Base-by-base conservation (phyloP, 2,888 invertebrate genomes). In the Callyntrura sp. region DNA sequence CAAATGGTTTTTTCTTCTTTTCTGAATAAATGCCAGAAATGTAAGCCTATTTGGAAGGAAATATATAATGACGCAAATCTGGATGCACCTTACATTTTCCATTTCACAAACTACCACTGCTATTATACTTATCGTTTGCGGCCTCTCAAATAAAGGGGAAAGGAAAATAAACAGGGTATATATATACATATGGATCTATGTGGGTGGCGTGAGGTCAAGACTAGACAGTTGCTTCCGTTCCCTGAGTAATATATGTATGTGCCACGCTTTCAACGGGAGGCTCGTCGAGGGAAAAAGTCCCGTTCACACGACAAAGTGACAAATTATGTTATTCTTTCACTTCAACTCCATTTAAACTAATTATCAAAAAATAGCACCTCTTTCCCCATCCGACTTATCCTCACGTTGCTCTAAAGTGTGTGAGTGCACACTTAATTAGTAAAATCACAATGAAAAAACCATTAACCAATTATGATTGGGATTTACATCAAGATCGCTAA, bases 371-470 rank as follows among this genome's bases (percentile, higher is more conserved):
- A 45, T 73, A 79, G 55, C 79, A 79, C 79, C 57, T 79, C 8
- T 57, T n/a, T n/a, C n/a, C n/a, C 57, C 23, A 48, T 11, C 70
- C 11, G 5, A 28, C 25, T 78, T 51, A 14, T 55, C 28, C 55
- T 8, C n/a, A 25, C 51, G 78, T 51, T 51, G 55, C n/a, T 51
- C 20, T 20, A 9, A 12, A 48, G 6, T 4, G 17, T 11, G 45
- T 73, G 23, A 73, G 5, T n/a, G 48, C 73, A 57, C 25, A 55
- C 79, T 79, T 79, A 79, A 79, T 79, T 79, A 79, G 79, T 28
- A 79, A 55, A 79, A 79, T 79, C 28, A 79, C 79, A 79, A 79
- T 79, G 79, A 79, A 79, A 79, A 79, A 79, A 79, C 79, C 79
- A 79, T 79, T 79, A 79, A 11, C 79, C 79, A 79, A 79, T 79